Base-by-base conservation (phyloP, 1,140 invertebrate genomes). In the Temnothorax longispinosus region DNA sequence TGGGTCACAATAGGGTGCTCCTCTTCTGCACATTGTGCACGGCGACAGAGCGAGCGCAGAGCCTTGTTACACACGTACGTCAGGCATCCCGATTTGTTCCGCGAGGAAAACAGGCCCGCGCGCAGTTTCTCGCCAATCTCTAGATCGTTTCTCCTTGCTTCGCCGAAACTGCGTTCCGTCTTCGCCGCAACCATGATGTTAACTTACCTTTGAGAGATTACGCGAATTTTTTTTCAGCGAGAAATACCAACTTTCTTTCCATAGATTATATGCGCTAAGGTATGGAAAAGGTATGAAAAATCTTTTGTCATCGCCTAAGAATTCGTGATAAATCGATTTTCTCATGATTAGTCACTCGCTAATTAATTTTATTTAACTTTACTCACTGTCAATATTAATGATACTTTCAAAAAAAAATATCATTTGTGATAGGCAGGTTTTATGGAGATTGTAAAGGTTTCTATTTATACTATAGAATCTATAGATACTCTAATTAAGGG, bases 1-100 rank as follows among this genome's bases (percentile, higher is more conserved):
- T 92, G 86, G 88, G 88, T 93, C 92, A 92, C 92, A 92, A 92
- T 92, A 86, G 90, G 80, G 84, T 75, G 72, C 90, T 90, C 74
- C 87, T 91, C 85, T 89, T 71, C 47, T n/a, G 77, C 47, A 87
- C 82, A 91, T 91, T 82, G 84, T 85, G 38, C 85, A 87, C 32
- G 75, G 71, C 32, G 82, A 84, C 44, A 54, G 75, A 1, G 13
- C 85, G 58, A 72, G 56, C 75, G 91, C 64, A 54, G 27, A 50
- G 52, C 77, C 89, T 77, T 62, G 74, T 77, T 27, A 64, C 52
- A 54, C 62, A 38, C 54, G 64, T 67, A 88, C 60, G 65, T 86
- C 69, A 84, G 71, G 38, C 58, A 54, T 65, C 21, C 10, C 18
- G 35, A 65, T 65, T 90, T 85, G 71, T 77, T 86, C 74, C 87